Base-by-base conservation (phyloP, 2,888 invertebrate genomes). In the Erebia ligea region DNA sequence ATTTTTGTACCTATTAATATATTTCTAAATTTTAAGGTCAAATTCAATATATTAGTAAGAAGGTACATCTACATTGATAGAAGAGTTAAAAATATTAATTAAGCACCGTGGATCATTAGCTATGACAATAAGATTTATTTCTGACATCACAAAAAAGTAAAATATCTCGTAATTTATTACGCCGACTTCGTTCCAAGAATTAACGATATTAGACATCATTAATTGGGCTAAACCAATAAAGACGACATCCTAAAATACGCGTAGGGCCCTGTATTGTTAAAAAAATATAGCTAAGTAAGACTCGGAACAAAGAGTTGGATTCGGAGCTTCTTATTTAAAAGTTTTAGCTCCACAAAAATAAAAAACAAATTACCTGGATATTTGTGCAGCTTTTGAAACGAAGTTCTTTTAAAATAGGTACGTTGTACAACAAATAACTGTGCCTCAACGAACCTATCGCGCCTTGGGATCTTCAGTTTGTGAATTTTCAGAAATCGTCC, bases 181-280 rank as follows among this genome's bases (percentile, higher is more conserved):
- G 75, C 75, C 76, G 78, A 78, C 79, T 75, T 76, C 81, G 80
- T 89, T 91, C 88, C 81, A 73, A 82, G 90, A 90, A 90, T 76
- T 70, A 89, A 89, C 78, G 78, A 82, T 85, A 88, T 89, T 89
- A 87, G 86, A 85, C 71, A 78, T 86, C 85, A 92, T 92, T 92
- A 91, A 92, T 92, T 92, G 88, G 87, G 76, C 85, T 90, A 89
- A 90, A 89, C 90, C 91, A 92, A 92, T 92, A 92, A 91, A 91
- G 89, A 91, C 89, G 89, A 92, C 90, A 91, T 84, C 85, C 75
- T 76, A 77, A 82, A 87, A 92, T 91, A 91, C 89, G 90, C 91
- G 91, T 89, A 86, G 81, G 71, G 76, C 78, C 78, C 81, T 83
- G 84, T 78, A 80, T 80, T 81, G 78, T 78, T 82, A 79, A 79